Conservation (phyloP, 2,113 vertebrate species). For the Stercorarius parasiticus region DNA sequence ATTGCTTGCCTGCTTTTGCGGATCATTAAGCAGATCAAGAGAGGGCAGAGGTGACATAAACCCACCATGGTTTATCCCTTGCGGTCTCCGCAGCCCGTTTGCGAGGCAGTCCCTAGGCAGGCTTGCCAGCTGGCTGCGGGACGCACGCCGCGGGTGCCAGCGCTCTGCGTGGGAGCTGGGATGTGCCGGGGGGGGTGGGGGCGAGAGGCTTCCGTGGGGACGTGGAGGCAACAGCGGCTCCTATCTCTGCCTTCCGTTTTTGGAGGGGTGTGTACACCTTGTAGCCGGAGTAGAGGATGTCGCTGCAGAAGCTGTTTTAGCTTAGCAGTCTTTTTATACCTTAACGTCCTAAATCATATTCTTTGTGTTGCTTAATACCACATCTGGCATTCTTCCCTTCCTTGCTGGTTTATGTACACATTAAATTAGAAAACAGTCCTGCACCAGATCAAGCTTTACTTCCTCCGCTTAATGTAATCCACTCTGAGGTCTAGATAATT, state of each 20-base stretch:
- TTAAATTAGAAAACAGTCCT: conserved; percentile 64
- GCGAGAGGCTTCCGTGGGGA: fast-evolving
- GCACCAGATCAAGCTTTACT: conserved; percentile 45
- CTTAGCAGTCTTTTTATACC: background rate
- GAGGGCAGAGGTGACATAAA: background rate
- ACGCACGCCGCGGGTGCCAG: background rate
- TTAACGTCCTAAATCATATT: conserved; percentile 34
- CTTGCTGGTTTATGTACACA: conserved; percentile 6
- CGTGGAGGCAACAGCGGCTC: fast-evolving
- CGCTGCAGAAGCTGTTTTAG: background rate
- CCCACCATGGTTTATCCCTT: fast-evolving
- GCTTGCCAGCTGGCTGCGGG: background rate
- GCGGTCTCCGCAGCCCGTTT: background rate
- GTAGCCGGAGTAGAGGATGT: background rate
- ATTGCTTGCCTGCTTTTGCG: background rate
- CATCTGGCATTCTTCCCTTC: conserved; percentile 51
- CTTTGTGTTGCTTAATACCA: conserved; percentile 53
- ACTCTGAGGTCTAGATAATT: conserved; percentile 60
- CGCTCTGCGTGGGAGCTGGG: background rate
- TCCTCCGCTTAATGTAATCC: conserved; percentile 58
- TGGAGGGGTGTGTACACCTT: fast-evolving
- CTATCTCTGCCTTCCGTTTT: fast-evolving
- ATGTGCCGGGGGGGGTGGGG: background rate
- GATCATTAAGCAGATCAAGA: background rate
- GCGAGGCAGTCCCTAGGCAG: fast-evolving